Percentiles rank a stretch among this genome's conserved stretches.
Evolutionary conservation across 2,797 vertebrate species (phyloP).

Genomic region (Macrochelys suwanniensis): DNA sequence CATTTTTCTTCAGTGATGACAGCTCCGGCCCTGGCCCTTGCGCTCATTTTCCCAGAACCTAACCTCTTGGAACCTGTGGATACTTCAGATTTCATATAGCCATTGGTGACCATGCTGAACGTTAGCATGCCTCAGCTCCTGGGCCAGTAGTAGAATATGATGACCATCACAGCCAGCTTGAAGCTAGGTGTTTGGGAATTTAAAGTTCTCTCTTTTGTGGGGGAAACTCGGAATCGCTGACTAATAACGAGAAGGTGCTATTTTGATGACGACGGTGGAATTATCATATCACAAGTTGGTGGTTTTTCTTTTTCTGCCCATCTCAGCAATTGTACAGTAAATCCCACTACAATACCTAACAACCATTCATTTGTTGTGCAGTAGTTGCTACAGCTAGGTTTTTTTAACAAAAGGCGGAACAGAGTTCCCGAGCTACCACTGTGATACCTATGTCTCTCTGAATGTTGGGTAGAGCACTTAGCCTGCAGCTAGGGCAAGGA

Average conservation of each 20-base stretch:
- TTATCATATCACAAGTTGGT: conserved; percentile 15
- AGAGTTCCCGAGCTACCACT: fast-evolving
- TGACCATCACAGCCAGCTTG: not conserved
- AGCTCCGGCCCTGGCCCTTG: not conserved
- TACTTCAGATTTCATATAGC: not conserved
- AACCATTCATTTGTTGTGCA: not conserved
- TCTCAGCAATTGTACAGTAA: conserved; percentile 16
- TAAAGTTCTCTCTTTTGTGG: not conserved
- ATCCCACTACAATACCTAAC: not conserved
- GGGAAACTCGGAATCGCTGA: conserved; percentile 29
- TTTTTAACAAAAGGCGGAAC: not conserved
- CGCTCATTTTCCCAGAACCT: not conserved
- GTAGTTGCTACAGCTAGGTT: fast-evolving
- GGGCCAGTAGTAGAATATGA: not conserved
- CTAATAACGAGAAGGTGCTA: conserved; percentile 3
- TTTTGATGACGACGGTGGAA: conserved; percentile 35
- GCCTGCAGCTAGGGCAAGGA: not conserved
- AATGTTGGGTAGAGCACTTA: not conserved
- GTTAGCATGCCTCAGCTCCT: fast-evolving
- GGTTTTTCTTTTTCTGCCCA: conserved; percentile 15
- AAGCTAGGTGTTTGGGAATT: not conserved
- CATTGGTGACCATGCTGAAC: not conserved
- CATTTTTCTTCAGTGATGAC: not conserved
- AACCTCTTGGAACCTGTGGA: fast-evolving
- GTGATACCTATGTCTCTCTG: not conserved